These are phyloP conservation scores for Cynoglossus semilaevis DNA, from an alignment of 2,113 vertebrate species.

Conservation along the genomic window DNA sequence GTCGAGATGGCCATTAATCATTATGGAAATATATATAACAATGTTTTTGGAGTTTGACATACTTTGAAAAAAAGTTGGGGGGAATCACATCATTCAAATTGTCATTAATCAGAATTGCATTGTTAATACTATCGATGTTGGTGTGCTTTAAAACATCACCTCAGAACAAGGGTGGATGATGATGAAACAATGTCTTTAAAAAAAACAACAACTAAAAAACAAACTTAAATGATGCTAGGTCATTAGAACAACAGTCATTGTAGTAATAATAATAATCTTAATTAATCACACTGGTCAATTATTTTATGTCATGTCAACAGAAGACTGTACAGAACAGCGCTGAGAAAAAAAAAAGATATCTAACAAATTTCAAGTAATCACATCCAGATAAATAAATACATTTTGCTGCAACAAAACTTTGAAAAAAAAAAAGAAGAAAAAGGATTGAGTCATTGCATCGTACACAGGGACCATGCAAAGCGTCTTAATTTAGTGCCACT, in stretches of 20 bases:
- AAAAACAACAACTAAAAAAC: conserved; percentile 22
- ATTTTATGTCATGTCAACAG: conserved; percentile 55
- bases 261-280: conserved; percentile 27
- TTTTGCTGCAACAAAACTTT: conserved; percentile 69
- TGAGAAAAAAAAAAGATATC: conserved; percentile 47
- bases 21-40: too few relatives aligned
- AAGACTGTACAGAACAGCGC: conserved; percentile 69
- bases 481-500: conserved; percentile 52
- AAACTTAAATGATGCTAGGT: conserved; percentile 33
- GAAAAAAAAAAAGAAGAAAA: conserved; percentile 31
- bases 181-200: conserved; percentile 23
- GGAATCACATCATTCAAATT: conserved; percentile 29
- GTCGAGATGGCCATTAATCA: not conserved
- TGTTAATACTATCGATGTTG: conserved; percentile 27
- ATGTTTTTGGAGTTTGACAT: not conserved
- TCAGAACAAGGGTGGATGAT: conserved; percentile 39
- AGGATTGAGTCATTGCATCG: conserved; percentile 67
- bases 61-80: not conserved
- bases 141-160: conserved; percentile 52
- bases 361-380: conserved; percentile 78
- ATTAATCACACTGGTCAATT: conserved; percentile 55
- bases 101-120: conserved; percentile 37
- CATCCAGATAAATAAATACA: conserved; percentile 80
- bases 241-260: conserved; percentile 36
- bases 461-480: conserved; percentile 49